Evolutionary conservation across 1,140 invertebrate species (phyloP).

Genomic region (Thaumatotibia leucotreta): DNA sequence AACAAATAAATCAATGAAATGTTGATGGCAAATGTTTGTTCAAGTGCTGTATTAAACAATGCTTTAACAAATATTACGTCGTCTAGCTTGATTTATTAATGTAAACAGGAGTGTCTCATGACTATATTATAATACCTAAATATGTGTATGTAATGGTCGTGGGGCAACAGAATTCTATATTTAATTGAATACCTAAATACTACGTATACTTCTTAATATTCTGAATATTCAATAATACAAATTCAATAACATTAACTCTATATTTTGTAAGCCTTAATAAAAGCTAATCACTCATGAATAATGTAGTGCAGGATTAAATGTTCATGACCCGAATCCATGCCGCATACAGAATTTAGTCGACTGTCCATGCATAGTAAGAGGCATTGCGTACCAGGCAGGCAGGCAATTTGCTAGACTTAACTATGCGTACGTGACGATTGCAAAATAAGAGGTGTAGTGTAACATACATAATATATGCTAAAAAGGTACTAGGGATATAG

Average conservation of each 20-base stretch:
- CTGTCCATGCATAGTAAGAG: conserved; percentile 38
- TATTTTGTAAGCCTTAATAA: neutral
- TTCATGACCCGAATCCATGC: conserved; percentile 61
- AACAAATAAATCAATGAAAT: conserved; percentile 13
- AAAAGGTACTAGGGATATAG: neutral
- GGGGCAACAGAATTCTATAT: too few species aligned
- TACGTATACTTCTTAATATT: too few species aligned
- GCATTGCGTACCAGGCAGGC: conserved; percentile 13
- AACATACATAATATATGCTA: neutral
- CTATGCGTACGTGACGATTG: neutral
- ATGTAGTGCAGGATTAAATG: conserved; percentile 51
- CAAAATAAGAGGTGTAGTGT: conserved; percentile 3
- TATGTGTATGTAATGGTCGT: too few species aligned
- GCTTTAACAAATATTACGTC: neutral
- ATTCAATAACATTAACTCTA: neutral
- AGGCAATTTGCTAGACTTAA: neutral
- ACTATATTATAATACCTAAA: neutral
- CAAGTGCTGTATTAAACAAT: conserved; percentile 4
- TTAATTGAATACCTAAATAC: too few species aligned
- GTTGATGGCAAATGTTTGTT: conserved; percentile 10
- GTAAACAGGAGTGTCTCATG: neutral
- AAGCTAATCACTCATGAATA: conserved; percentile 37
- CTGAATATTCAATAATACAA: too few species aligned
- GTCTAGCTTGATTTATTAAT: neutral
- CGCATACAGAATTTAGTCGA: conserved; percentile 49